Conservation (phyloP, 2,888 invertebrate species). For the Temnothorax ravouxi region DNA sequence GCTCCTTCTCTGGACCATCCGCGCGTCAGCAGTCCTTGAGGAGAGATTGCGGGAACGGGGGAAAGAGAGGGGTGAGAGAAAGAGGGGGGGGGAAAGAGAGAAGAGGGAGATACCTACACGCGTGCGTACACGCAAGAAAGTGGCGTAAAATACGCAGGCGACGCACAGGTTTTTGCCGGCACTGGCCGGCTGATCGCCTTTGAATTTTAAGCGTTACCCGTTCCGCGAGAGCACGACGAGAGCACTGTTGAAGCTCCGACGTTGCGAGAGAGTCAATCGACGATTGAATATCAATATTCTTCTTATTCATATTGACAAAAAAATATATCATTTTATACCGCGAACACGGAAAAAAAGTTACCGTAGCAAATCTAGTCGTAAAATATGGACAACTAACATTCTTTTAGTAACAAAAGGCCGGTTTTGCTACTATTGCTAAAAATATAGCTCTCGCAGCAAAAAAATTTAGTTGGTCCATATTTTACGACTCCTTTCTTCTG, state of each 20-base stretch:
- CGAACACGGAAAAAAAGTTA: too few relatives aligned
- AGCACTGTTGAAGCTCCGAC: background rate
- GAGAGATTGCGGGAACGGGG: constrained; percentile 37
- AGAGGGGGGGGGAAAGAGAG: background rate
- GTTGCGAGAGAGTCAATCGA: background rate
- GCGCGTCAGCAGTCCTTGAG: constrained; percentile 69
- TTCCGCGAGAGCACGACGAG: constrained; percentile 7
- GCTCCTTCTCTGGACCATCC: constrained; percentile 59
- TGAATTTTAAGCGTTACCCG: constrained; percentile 70
- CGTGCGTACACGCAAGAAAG: constrained; percentile 73
- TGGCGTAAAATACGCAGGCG: constrained; percentile 74
- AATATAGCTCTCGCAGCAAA: too few relatives aligned
- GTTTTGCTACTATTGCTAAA: too few relatives aligned
- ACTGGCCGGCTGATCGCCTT: constrained; percentile 58
- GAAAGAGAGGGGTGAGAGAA: background rate
- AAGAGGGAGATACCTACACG: constrained; percentile 57
- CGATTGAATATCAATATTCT: background rate
- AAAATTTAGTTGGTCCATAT: too few relatives aligned
- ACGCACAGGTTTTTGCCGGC: constrained; percentile 68
- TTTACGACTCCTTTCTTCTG: too few relatives aligned
- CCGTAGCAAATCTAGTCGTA: too few relatives aligned
- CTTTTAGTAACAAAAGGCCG: too few relatives aligned
- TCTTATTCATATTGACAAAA: background rate
- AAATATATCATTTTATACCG: background rate
- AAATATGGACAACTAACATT: too few relatives aligned